A percentile compares a stretch with the other conserved stretches of the same genome.
Evolutionary conservation across 2,888 invertebrate genomes (phyloP).

Genomic region (Thysanoteuthis rhombus): DNA sequence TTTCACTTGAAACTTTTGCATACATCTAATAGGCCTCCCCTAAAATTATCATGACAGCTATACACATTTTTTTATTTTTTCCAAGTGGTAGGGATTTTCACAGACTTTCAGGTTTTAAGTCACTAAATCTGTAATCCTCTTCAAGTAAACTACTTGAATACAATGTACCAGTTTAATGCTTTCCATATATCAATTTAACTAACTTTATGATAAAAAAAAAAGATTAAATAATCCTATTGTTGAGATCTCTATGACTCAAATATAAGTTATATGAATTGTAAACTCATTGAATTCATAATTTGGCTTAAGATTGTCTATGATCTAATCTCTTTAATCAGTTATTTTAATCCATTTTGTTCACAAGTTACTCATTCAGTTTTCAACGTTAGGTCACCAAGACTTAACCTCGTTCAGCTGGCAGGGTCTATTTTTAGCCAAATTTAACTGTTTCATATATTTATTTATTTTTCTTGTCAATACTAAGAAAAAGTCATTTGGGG

Average conservation of each 20-base stretch:
- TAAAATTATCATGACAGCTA: too few species aligned
- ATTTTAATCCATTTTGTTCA: background rate
- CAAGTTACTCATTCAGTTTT: background rate
- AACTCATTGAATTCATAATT: background rate
- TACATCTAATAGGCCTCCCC: too few species aligned
- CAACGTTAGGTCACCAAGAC: background rate
- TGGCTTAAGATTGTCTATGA: background rate
- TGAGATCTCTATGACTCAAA: background rate
- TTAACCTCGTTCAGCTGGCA: background rate
- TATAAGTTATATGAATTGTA: background rate
- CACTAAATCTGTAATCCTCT: too few species aligned
- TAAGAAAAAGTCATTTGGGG: too few species aligned
- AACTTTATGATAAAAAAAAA: background rate
- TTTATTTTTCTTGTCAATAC: too few species aligned
- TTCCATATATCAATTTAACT: background rate
- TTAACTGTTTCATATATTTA: background rate
- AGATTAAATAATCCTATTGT: background rate
- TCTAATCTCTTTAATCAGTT: background rate
- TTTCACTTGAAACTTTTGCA: too few species aligned
- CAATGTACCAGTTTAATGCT: too few species aligned
- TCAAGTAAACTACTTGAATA: too few species aligned
- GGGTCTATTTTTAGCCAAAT: background rate
- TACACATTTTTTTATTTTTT: too few species aligned
- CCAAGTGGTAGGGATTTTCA: too few species aligned
- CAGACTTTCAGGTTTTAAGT: too few species aligned